Percentiles rank a stretch among this genome's conserved stretches.
Evolutionary conservation across 2,797 vertebrate genomes (phyloP).

Genomic region (Aselliscus stoliczkanus): DNA sequence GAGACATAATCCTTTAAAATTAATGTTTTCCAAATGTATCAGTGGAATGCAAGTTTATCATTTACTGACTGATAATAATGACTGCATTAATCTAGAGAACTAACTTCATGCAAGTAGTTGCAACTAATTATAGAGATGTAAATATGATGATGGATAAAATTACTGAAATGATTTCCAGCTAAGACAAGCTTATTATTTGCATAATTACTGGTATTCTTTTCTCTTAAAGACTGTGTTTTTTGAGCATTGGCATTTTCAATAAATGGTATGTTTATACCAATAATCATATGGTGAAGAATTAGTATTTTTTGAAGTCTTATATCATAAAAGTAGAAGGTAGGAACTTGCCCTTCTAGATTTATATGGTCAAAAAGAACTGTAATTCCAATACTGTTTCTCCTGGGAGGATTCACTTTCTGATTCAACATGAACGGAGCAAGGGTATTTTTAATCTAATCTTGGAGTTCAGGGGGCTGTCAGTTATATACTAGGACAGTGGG

Average conservation of each 20-base stretch:
- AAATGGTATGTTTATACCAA: neutral
- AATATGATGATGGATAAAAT: constrained; percentile 11
- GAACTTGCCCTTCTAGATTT: neutral
- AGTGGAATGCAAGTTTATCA: constrained; percentile 1
- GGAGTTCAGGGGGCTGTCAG: neutral
- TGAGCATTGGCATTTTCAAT: neutral
- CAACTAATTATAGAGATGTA: constrained; percentile 21
- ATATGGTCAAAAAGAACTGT: neutral
- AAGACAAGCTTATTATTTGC: neutral
- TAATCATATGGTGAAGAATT: neutral
- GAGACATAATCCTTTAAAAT: constrained; percentile 33
- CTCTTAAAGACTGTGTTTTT: neutral
- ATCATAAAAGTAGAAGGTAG: neutral
- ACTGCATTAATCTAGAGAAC: neutral
- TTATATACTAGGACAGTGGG: neutral
- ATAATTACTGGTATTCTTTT: neutral
- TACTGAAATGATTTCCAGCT: neutral
- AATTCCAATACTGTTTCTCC: neutral
- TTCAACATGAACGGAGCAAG: neutral
- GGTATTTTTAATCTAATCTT: neutral
- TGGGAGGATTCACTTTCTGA: neutral
- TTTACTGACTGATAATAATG: constrained; percentile 8
- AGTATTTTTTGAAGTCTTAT: neutral
- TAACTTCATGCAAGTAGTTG: neutral
- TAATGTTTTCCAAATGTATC: neutral